These are phyloP conservation scores for Limulus polyphemus DNA, from an alignment of 2,888 invertebrate species.

Conservation along the genomic window DNA sequence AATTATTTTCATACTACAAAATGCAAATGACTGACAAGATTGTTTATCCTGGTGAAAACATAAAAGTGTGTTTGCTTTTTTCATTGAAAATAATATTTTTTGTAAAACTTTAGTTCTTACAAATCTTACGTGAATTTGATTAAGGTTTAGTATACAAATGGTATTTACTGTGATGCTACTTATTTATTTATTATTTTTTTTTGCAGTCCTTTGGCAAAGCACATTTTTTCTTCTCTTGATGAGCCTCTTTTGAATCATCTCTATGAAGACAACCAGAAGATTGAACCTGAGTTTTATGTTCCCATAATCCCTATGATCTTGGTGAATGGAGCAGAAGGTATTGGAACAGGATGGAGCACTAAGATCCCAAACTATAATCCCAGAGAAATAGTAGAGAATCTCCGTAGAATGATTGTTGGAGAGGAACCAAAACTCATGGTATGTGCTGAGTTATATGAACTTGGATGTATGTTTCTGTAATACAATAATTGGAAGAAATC, in stretches of 20 bases:
- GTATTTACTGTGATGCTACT: slow-evolving; percentile 42
- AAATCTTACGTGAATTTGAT: too few relatives aligned
- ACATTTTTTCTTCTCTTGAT: slow-evolving; percentile 77
- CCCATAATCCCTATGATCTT: slow-evolving; percentile 44
- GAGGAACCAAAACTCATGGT: slow-evolving; percentile 30
- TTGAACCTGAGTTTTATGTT: slow-evolving; percentile 43
- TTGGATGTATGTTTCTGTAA: not conserved
- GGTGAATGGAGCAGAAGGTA: slow-evolving; percentile 43
- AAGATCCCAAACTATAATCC: slow-evolving; percentile 42
- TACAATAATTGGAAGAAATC: too few relatives aligned
- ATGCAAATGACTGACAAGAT: too few relatives aligned
- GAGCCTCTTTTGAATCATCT: slow-evolving; percentile 69
- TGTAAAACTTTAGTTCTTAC: too few relatives aligned
- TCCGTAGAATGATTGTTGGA: slow-evolving; percentile 38
- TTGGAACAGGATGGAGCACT: slow-evolving; percentile 43
- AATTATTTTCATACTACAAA: too few relatives aligned
- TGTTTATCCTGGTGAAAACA: too few relatives aligned
- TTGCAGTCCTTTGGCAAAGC: slow-evolving; percentile 55
- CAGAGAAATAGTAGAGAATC: slow-evolving; percentile 40
- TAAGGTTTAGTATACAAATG: slow-evolving; percentile 25
- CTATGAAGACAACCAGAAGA: slow-evolving; percentile 42
- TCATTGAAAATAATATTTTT: too few relatives aligned
- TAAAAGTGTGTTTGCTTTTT: too few relatives aligned
- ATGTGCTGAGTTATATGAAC: not conserved
- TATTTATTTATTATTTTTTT: slow-evolving; percentile 9